Conservation (phyloP, 2,888 invertebrate species). For the Agelastica alni region DNA sequence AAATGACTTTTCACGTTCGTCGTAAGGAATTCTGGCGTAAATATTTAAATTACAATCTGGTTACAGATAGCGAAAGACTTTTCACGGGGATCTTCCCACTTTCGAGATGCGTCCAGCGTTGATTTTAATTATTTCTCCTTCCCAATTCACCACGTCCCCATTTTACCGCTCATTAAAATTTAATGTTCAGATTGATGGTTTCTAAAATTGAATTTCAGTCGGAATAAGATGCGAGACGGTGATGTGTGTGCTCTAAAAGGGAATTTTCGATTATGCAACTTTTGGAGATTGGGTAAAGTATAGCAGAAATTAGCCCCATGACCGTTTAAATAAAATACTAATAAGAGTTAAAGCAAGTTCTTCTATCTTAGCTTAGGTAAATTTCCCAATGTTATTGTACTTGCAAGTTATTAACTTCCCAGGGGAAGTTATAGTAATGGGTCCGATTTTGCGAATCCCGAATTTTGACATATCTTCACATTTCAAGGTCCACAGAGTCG, state of each 20-base stretch:
- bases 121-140: slow-evolving; percentile 13
- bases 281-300: neutral
- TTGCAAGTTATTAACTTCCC: too few relatives aligned
- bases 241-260: slow-evolving; percentile 16
- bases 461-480: too few relatives aligned
- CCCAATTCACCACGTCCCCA: slow-evolving; percentile 4
- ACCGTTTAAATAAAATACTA: too few relatives aligned
- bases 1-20: slow-evolving; percentile 23
- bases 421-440: too few relatives aligned
- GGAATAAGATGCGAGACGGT: slow-evolving; percentile 26
- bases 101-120: neutral
- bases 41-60: slow-evolving; percentile 42
- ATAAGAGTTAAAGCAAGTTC: too few relatives aligned
- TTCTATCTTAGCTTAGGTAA: too few relatives aligned
- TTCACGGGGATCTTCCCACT: slow-evolving; percentile 3
- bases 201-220: slow-evolving; percentile 30
- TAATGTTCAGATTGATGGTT: slow-evolving; percentile 32
- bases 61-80: slow-evolving; percentile 22
- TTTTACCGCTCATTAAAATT: slow-evolving; percentile 25
- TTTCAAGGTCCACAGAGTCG: too few relatives aligned
- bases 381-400: too few relatives aligned
- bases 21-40: slow-evolving; percentile 38
- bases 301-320: too few relatives aligned
- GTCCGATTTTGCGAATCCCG: too few relatives aligned
- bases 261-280: slow-evolving; percentile 21